phyloP scores from a whole-genome alignment of 2,113 vertebrate genomes.

The Sialia sialis region DNA sequence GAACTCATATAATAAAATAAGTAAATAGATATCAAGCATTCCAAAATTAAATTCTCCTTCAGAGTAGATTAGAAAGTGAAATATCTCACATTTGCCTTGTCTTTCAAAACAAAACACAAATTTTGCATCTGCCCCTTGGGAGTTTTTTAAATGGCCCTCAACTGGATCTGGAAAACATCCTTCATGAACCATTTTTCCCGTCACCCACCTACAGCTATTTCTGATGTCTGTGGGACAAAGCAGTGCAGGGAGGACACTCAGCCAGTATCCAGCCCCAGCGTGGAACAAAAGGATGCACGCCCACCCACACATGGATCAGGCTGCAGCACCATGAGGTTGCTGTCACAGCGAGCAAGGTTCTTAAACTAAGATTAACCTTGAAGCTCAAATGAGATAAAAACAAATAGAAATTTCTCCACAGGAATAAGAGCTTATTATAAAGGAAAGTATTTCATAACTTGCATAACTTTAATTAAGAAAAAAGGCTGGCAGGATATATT shows the following conservation, averaged over 20 bases:
- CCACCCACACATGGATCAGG: slow-evolving; percentile 50
- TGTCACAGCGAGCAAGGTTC: slow-evolving; percentile 69
- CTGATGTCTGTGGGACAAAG: slow-evolving; percentile 10
- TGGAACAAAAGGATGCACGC: slow-evolving; percentile 41
- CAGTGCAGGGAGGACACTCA: slow-evolving; percentile 12
- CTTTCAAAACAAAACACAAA: background rate
- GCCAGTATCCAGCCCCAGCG: slow-evolving; percentile 54
- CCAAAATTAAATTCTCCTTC: slow-evolving; percentile 7
- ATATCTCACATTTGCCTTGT: background rate
- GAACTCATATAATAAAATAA: slow-evolving; percentile 14
- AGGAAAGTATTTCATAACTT: slow-evolving; percentile 76
- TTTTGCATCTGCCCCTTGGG: background rate
- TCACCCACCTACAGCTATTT: background rate
- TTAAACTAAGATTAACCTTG: slow-evolving; percentile 81
- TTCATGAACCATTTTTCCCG: slow-evolving; percentile 30
- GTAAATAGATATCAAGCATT: background rate
- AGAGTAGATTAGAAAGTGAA: background rate
- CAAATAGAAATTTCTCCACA: slow-evolving; percentile 83
- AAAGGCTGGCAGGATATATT: slow-evolving; percentile 73
- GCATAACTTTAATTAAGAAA: slow-evolving; percentile 80
- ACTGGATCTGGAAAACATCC: background rate
- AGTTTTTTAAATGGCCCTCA: background rate
- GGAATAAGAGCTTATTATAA: slow-evolving; percentile 80
- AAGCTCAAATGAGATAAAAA: slow-evolving; percentile 83
- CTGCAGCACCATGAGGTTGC: slow-evolving; percentile 48